Conservation (phyloP, 2,113 vertebrate genomes). For the Antidorcas marsupialis region DNA sequence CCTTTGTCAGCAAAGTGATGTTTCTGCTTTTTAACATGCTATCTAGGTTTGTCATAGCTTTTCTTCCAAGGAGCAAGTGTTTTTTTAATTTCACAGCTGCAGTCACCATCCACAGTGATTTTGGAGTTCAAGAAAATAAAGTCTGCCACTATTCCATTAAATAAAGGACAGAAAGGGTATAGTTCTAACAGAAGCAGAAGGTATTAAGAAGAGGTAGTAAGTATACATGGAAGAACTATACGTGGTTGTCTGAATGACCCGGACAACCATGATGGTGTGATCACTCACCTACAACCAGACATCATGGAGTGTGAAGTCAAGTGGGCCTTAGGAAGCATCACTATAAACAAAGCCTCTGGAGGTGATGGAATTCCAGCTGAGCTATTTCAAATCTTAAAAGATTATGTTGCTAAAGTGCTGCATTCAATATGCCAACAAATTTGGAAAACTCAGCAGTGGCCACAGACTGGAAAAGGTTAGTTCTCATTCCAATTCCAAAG, state of each 20-base stretch:
- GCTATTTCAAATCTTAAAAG: neutral
- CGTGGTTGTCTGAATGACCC: neutral
- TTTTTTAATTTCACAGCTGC: neutral
- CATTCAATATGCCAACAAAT: neutral
- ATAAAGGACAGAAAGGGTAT: neutral
- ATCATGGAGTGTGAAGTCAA: neutral
- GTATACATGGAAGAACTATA: neutral
- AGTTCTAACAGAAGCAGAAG: neutral
- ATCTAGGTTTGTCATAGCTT: neutral
- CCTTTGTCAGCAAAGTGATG: neutral
- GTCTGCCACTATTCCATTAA: neutral
- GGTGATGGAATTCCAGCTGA: neutral
- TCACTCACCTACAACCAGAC: neutral
- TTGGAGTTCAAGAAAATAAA: neutral
- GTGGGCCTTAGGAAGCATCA: neutral
- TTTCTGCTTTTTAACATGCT: neutral
- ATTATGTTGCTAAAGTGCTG: neutral
- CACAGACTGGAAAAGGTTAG: neutral
- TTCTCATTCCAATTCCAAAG: neutral
- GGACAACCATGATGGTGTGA: neutral
- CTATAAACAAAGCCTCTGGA: neutral
- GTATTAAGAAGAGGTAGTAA: neutral
- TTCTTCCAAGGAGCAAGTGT: neutral
- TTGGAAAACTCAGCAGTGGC: neutral
- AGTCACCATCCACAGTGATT: neutral